These are phyloP conservation scores for Odocoileus hemionus DNA, from an alignment of 2,113 vertebrate genomes.

Conservation along the genomic window DNA sequence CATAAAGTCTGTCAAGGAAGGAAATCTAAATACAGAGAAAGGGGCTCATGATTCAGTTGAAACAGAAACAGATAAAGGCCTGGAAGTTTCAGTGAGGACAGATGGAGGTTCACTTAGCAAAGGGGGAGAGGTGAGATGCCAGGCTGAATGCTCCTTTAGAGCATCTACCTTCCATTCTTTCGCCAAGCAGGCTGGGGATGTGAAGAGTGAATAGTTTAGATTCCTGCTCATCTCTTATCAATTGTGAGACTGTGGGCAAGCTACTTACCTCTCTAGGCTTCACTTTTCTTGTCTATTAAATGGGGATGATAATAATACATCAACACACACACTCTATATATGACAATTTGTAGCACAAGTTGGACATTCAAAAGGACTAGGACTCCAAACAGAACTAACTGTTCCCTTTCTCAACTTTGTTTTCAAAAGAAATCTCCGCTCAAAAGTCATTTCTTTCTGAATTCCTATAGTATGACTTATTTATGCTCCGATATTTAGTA, in stretches of 20 bases:
- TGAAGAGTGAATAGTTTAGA: neutral
- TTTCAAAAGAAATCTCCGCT: neutral
- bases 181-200: neutral
- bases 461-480: neutral
- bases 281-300: neutral
- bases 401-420: neutral
- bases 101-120: neutral
- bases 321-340: neutral
- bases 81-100: neutral
- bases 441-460: neutral
- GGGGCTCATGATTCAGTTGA: neutral
- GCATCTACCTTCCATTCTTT: neutral
- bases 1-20: neutral
- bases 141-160: neutral
- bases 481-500: neutral
- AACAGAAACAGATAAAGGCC: neutral
- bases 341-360: fast-evolving
- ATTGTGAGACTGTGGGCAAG: neutral
- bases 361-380: neutral
- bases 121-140: too few relatives aligned
- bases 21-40: neutral
- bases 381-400: neutral
- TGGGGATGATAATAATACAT: neutral
- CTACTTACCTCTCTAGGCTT: neutral
- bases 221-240: neutral